These are phyloP conservation scores for Electrona antarctica DNA, from an alignment of 2,113 vertebrate genomes.

Conservation along the genomic window DNA sequence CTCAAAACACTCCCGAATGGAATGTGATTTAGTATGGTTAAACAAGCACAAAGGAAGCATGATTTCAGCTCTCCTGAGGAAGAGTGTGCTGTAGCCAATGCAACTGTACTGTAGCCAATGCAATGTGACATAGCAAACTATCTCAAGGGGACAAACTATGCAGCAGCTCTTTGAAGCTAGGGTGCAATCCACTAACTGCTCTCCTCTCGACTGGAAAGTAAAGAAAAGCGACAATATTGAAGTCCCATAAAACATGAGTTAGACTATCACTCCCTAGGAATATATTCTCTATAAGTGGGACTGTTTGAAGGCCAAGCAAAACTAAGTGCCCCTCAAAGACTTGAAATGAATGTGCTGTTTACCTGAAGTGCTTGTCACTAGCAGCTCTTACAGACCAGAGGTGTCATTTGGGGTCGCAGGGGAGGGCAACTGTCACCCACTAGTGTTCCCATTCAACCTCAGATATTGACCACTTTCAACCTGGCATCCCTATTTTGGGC, in stretches of 20 bases:
- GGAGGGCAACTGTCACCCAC: not conserved
- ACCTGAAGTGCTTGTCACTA: slow-evolving; percentile 24
- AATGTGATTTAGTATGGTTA: slow-evolving; percentile 46
- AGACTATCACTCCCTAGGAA: slow-evolving; percentile 37
- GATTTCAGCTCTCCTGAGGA: slow-evolving; percentile 22
- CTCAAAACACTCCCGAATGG: slow-evolving; percentile 51
- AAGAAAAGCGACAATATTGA: slow-evolving; percentile 39
- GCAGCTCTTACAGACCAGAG: not conserved
- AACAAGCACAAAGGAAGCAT: slow-evolving; percentile 29
- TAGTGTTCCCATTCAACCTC: too few species aligned
- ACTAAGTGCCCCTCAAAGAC: not conserved
- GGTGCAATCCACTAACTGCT: slow-evolving; percentile 48
- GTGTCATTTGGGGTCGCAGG: not conserved
- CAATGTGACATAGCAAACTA: slow-evolving; percentile 48
- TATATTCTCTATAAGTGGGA: slow-evolving; percentile 37
- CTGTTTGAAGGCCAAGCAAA: slow-evolving; percentile 27
- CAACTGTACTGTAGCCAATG: slow-evolving; percentile 40
- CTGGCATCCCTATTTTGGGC: too few species aligned
- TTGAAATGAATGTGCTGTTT: not conserved
- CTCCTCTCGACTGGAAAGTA: slow-evolving; percentile 21
- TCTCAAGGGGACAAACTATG: slow-evolving; percentile 49
- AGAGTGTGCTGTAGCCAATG: slow-evolving; percentile 42
- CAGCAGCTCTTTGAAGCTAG: slow-evolving; percentile 47
- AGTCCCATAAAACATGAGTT: slow-evolving; percentile 46
- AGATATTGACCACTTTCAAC: too few species aligned